Percentiles rank a stretch among this genome's conserved stretches.
phyloP scores from a whole-genome alignment of 2,113 vertebrate species.

The Gorilla gorilla region DNA sequence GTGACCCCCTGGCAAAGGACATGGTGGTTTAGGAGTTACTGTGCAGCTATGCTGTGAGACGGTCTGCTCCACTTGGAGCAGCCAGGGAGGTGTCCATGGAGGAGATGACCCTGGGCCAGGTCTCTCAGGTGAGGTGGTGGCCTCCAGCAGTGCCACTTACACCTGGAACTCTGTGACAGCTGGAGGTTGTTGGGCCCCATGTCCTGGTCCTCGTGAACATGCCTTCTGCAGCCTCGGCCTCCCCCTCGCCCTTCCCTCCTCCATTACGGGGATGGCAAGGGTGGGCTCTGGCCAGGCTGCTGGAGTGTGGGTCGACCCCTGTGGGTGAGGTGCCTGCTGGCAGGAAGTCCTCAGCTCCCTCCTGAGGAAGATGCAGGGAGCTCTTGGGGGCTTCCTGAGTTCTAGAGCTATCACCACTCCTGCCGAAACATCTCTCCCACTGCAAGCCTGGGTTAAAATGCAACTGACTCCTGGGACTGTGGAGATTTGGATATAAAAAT shows the following conservation, averaged over 20 bases:
- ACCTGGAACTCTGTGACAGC: not conserved
- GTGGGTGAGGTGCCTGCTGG: too few species aligned
- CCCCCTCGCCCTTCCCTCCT: accelerated
- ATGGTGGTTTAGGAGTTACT: not conserved
- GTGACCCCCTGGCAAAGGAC: not conserved
- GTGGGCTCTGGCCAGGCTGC: too few species aligned
- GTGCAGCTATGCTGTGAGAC: too few species aligned
- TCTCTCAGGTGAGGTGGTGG: not conserved
- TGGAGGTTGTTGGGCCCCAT: too few species aligned
- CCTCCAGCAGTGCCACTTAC: too few species aligned
- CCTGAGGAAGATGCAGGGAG: not conserved
- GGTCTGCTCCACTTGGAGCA: not conserved
- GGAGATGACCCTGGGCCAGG: not conserved
- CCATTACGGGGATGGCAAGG: not conserved
- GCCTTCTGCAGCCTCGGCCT: not conserved
- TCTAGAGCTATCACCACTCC: not conserved
- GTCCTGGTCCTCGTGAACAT: too few species aligned
- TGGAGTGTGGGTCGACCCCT: accelerated
- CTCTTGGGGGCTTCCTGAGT: too few species aligned
- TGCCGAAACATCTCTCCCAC: not conserved
- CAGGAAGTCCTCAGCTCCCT: not conserved
- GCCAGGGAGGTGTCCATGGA: not conserved
- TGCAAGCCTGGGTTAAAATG: not conserved
- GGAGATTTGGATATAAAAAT: not conserved
- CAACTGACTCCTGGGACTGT: not conserved